phyloP scores from a whole-genome alignment of 2,888 invertebrate species.

The Pristionchus japonicus region DNA sequence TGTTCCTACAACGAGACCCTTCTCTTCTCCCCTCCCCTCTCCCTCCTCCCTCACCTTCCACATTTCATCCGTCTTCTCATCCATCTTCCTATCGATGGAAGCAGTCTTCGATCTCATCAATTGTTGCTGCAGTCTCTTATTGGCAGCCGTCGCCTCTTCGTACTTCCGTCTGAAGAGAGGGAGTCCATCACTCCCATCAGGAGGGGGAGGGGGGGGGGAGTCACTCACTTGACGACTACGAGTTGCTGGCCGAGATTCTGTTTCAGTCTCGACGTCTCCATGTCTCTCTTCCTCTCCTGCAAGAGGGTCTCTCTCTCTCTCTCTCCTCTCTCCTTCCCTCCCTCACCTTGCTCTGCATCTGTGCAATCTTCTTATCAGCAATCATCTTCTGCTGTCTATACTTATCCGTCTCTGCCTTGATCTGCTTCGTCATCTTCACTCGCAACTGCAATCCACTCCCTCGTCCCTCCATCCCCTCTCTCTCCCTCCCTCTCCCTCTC shows the following conservation, averaged over 20 bases:
- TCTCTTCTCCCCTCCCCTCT: no score
- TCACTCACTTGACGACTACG: slow-evolving; percentile 52
- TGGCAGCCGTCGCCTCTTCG: slow-evolving; percentile 43
- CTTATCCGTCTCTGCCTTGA: slow-evolving; percentile 56
- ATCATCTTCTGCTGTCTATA: slow-evolving; percentile 53
- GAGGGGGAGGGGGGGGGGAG: background rate
- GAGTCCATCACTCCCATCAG: background rate
- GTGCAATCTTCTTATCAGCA: slow-evolving; percentile 56
- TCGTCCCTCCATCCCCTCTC: background rate
- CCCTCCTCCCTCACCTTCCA: slow-evolving; percentile 1
- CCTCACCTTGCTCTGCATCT: slow-evolving; percentile 53
- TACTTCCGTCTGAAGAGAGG: slow-evolving; percentile 38
- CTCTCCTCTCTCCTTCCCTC: background rate
- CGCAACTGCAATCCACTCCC: slow-evolving; percentile 52
- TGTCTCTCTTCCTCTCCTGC: slow-evolving; percentile 57
- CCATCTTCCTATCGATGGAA: background rate
- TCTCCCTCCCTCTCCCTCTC: background rate
- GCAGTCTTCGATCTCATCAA: slow-evolving; percentile 3
- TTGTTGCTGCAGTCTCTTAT: slow-evolving; percentile 42
- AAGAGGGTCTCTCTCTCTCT: background rate
- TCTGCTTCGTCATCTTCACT: slow-evolving; percentile 54
- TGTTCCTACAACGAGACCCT: background rate
- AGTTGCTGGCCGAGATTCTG: slow-evolving; percentile 54
- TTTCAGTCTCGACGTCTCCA: slow-evolving; percentile 53
- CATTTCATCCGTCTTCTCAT: slow-evolving; percentile 21